Percentiles rank a stretch among this genome's conserved stretches.
phyloP scores from a whole-genome alignment of 2,113 vertebrate species.

The Leptobrachium ailaonicum region DNA sequence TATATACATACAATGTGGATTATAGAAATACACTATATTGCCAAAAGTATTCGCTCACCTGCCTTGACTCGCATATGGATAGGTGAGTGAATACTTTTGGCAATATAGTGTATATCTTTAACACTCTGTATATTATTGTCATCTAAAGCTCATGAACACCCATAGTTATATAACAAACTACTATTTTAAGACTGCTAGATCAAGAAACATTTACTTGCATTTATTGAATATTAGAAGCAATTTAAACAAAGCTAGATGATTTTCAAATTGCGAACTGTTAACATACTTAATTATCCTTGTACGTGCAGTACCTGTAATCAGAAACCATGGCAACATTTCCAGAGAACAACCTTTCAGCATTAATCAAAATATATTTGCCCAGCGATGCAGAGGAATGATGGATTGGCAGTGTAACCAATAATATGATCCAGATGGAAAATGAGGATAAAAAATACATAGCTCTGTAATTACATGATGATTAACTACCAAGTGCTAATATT shows the following conservation, averaged over 20 bases:
- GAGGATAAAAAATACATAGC: constrained; percentile 35
- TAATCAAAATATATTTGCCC: constrained; percentile 27
- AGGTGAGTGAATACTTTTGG: no score
- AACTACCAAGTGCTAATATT: constrained; percentile 10
- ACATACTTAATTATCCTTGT: constrained; percentile 16
- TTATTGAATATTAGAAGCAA: constrained; percentile 13
- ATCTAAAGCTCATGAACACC: no score
- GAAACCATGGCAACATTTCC: constrained; percentile 33
- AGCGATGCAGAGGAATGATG: constrained; percentile 25
- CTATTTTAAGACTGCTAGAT: not conserved
- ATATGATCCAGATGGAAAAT: constrained; percentile 22
- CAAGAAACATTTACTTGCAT: not conserved
- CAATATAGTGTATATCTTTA: no score
- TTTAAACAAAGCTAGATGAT: constrained; percentile 24
- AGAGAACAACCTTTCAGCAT: constrained; percentile 24
- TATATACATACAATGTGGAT: no score
- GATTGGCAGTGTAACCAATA: constrained; percentile 35
- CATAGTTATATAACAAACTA: no score
- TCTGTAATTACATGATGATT: constrained; percentile 31
- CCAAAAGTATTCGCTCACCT: no score
- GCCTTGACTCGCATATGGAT: no score
- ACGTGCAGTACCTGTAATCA: constrained; percentile 16
- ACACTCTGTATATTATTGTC: no score
- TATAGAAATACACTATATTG: no score
- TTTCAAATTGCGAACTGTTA: constrained; percentile 23